Conservation (phyloP, 2,797 vertebrate species). For the Rachycentron canadum region DNA sequence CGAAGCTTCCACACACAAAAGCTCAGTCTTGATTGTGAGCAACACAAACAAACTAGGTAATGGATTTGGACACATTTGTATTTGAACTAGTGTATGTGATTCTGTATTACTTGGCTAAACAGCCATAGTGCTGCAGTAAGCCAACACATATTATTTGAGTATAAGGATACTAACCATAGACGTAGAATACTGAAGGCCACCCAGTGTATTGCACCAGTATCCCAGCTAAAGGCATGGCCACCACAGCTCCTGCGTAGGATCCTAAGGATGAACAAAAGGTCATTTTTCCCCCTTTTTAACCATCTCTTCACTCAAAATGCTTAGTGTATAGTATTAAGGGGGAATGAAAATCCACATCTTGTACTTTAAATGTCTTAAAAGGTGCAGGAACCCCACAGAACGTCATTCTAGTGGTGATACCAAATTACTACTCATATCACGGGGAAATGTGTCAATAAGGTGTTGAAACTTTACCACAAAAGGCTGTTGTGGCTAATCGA, state of each 20-base stretch:
- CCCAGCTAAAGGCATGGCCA: slow-evolving; percentile 97
- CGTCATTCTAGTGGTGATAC: not conserved
- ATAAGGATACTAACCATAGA: slow-evolving; percentile 90
- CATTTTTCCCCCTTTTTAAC: not conserved
- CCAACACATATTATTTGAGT: not conserved
- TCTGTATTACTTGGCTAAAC: not conserved
- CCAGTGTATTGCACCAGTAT: slow-evolving; percentile 95
- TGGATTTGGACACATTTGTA: not conserved
- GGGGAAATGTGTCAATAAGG: not conserved
- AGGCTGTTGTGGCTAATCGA: slow-evolving; percentile 96
- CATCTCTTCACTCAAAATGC: not conserved
- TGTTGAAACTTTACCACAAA: slow-evolving; percentile 88
- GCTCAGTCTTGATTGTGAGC: not conserved
- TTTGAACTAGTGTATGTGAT: not conserved
- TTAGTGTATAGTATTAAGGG: not conserved
- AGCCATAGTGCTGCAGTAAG: not conserved
- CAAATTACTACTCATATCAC: not conserved
- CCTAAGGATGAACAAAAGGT: slow-evolving; percentile 79
- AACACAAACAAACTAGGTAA: not conserved
- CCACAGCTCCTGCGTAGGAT: slow-evolving; percentile 95
- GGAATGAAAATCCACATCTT: not conserved
- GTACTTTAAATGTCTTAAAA: slow-evolving; percentile 2
- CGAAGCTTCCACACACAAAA: not conserved
- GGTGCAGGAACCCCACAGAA: not conserved
- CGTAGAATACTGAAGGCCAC: slow-evolving; percentile 97